A percentile compares a stretch with the other conserved stretches of the same genome.
Evolutionary conservation across 2,888 invertebrate species (phyloP).

Genomic region (Crossocerus cetratus): DNA sequence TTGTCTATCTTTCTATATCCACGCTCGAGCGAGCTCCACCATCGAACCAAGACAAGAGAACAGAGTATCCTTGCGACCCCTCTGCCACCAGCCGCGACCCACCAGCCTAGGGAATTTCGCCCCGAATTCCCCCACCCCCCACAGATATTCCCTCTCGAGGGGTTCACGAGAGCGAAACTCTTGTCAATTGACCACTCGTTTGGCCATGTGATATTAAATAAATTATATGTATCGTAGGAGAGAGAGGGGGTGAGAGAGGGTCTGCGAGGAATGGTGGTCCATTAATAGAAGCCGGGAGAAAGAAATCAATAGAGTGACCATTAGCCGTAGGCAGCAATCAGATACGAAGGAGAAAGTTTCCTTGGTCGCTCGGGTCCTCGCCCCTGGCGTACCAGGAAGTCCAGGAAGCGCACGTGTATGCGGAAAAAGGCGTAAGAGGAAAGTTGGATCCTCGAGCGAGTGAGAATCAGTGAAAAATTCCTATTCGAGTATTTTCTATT

Average conservation of each 20-base stretch:
- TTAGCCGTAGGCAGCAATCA: constrained; percentile 60
- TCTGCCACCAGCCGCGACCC: constrained; percentile 31
- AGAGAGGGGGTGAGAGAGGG: no score
- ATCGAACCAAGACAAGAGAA: constrained; percentile 40
- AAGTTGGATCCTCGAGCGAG: no score
- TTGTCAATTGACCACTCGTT: no score
- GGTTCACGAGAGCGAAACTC: no score
- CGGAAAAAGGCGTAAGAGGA: constrained; percentile 47
- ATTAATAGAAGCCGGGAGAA: constrained; percentile 12
- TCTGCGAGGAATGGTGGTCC: no score
- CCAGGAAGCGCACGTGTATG: constrained; percentile 41
- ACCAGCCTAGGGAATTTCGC: constrained; percentile 36
- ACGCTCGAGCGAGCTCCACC: constrained; percentile 57
- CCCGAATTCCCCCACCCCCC: constrained; percentile 22
- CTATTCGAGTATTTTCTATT: no score
- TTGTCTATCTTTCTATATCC: constrained; percentile 69
- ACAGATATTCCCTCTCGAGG: no score
- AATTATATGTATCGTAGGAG: no score
- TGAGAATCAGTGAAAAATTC: constrained; percentile 40
- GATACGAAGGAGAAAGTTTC: constrained; percentile 63
- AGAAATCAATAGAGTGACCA: constrained; percentile 54
- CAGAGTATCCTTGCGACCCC: constrained; percentile 36
- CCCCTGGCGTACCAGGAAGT: constrained; percentile 36
- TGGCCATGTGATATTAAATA: no score
- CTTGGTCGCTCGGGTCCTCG: constrained; percentile 49